Base-by-base conservation (phyloP, 2,888 invertebrate species). In the Perizoma affinitatum region DNA sequence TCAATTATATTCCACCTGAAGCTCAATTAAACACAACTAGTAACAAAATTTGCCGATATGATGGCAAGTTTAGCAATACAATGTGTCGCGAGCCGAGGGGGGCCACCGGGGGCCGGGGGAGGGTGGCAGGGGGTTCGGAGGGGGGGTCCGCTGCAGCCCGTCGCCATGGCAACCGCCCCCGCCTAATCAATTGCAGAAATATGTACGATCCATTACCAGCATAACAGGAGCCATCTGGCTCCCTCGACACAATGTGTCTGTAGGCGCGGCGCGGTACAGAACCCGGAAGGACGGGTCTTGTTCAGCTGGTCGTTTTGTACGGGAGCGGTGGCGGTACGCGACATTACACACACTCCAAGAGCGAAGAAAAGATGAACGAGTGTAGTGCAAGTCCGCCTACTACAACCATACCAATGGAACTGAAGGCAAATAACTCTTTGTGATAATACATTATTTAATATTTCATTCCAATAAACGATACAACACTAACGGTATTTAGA, bases 121-220 rank as follows among this genome's bases (percentile, higher is more conserved):
- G 63, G 57, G 58, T n/a, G n/a, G n/a, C n/a, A 54, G 50, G 44
- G 34, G 61, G n/a, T n/a, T n/a, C 60, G 61, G 63, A 71, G 70
- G 62, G 65, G 63, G 43, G 66, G 70, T 68, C 54, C 76, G 73
- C 75, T 81, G 80, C 81, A 76, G 68, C 72, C 75, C 75, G 89
- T 90, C 76, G 76, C 82, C 86, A 90, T 89, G 84, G 84, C 85
- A 80, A 92, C 91, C 90, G 86, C 86, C 90, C 91, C 89, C 88
- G 88, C 87, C 91, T 92, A 92, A 92, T 92, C 92, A 92, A 92
- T 92, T 92, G 92, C 92, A 92, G 92, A 92, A 92, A 92, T 91
- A 92, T 92, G 92, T 92, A 91, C 87, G 86, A 81, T 65, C 85
- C 80, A 84, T 85, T 76, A 83, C 90, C 88, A 79, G 48, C 59